Evolutionary conservation across 2,113 vertebrate species (phyloP), one percentile per base, ranked within the genome.

Genomic region (Gallinago jamesoni): DNA sequence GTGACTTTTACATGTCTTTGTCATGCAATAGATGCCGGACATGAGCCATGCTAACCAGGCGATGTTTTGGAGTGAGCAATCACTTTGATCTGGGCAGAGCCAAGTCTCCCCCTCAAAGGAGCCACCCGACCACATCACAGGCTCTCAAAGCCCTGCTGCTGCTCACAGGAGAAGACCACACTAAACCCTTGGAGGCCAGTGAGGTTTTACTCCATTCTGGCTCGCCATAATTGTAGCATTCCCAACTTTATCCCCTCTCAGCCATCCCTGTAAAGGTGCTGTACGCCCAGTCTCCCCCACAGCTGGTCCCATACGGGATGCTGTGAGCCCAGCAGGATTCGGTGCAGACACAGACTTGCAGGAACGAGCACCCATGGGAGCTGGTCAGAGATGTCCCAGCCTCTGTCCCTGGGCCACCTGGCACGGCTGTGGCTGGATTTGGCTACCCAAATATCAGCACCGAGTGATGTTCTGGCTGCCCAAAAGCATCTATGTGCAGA

Each of bases 211-310:
- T 72, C 75, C 48, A 3, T n/a, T 31, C 62, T 25, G 23, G 37
- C 47, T 89, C 52, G 1, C 27, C 28, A 3, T 10, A 76, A 13
- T 0, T 2, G 0, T 2, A 13, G 14, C 1, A 0, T 52, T 60
- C 57, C 33, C 43, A 6, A 7, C 50, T 43, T 45, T 9, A 64
- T 17, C 57, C 90, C 47, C n/a, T 24, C 72, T 0, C 1, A 28
- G 3, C 27, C 45, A 59, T 4, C 60, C n/a, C 67, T 43, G 13
- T 5, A 17, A 79, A 53, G 1, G 5, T 28, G 2, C 0, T 2
- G 23, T 22, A 6, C 0, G 9, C n/a, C 56, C 56, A 45, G 23
- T 18, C 33, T 59, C 48, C 27, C 21, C 14, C 60, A 21, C 9
- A 6, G 35, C 14, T 4, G 5, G 35, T 2, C 31, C 52, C 17